Evolutionary conservation across 2,797 vertebrate species (phyloP).

Genomic region (Anguilla pacifica): DNA sequence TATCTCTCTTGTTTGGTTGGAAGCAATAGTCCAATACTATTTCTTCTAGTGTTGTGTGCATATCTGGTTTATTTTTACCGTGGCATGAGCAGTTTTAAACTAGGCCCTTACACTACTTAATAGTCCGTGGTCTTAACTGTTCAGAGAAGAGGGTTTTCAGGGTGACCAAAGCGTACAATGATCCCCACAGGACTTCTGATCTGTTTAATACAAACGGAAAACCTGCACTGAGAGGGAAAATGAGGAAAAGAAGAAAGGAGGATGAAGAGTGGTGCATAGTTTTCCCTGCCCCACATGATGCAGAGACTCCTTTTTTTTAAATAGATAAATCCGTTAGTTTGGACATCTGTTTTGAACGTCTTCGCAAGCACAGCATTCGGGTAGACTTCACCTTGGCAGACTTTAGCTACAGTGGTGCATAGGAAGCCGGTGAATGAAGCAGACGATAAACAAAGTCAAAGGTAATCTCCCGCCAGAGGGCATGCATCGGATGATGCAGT

Average conservation of each 20-base stretch:
- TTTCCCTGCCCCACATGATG: not conserved
- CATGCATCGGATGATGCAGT: not conserved
- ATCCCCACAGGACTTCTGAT: not conserved
- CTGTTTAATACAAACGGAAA: constrained; percentile 2
- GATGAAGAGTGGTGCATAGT: not conserved
- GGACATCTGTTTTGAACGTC: not conserved
- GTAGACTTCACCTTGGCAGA: not conserved
- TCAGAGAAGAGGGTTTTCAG: not conserved
- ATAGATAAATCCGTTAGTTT: not conserved
- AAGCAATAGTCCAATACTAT: not conserved
- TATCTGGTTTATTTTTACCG: not conserved
- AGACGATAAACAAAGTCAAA: not conserved
- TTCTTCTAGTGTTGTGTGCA: not conserved
- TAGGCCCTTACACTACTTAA: not conserved
- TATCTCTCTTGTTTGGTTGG: not conserved
- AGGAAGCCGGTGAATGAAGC: not conserved
- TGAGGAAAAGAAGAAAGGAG: not conserved
- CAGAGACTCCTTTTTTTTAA: not conserved
- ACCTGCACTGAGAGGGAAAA: not conserved
- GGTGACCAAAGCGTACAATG: not conserved
- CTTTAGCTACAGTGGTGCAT: not conserved
- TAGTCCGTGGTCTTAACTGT: not conserved
- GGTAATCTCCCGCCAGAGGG: not conserved
- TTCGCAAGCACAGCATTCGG: not conserved
- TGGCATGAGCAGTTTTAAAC: not conserved